A percentile compares a stretch with the other conserved stretches of the same genome.
Evolutionary conservation across 2,888 invertebrate genomes (phyloP).

Genomic region (Spisula solida): DNA sequence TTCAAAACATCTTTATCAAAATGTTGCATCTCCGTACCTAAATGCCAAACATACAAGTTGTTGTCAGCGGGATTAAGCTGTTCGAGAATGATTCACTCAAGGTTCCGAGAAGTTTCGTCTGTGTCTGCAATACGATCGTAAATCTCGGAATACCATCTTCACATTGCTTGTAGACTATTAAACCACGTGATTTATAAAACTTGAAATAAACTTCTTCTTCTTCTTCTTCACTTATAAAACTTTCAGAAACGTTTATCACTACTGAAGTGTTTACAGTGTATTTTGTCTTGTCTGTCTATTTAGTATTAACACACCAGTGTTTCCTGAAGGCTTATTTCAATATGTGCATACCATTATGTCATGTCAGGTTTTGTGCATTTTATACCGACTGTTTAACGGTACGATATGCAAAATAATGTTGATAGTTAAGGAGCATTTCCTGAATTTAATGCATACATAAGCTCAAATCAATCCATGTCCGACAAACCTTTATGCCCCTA

Average conservation of each 20-base stretch:
- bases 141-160: not conserved
- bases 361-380: not conserved
- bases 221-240: too few relatives aligned
- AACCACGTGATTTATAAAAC: not conserved
- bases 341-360: not conserved
- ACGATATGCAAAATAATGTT: not conserved
- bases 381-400: not conserved
- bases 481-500: not conserved
- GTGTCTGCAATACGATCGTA: not conserved
- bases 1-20: constrained; percentile 22
- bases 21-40: not conserved
- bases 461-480: not conserved
- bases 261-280: not conserved
- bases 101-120: not conserved
- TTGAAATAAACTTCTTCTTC: too few relatives aligned
- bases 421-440: not conserved
- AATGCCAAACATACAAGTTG: constrained; percentile 17
- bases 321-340: not conserved
- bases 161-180: not conserved
- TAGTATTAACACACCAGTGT: not conserved
- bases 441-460: constrained; percentile 3
- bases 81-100: not conserved
- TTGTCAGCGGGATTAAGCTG: not conserved
- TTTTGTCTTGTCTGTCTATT: not conserved
- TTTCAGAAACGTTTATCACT: not conserved